These are phyloP conservation scores for Folsomia manolachei DNA, from an alignment of 2,888 invertebrate species.

Conservation along the genomic window DNA sequence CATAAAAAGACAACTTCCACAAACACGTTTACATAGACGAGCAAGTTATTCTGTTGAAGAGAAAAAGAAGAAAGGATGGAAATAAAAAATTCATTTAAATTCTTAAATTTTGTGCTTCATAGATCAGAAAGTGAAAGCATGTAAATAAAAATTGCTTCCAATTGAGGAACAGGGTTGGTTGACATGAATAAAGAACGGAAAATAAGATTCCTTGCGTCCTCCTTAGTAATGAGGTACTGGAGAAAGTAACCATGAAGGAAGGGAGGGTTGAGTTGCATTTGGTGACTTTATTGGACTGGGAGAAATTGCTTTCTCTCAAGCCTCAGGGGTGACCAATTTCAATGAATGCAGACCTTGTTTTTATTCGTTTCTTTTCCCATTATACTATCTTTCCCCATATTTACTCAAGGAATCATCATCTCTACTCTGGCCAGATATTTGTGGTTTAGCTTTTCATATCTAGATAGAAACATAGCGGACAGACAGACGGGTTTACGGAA, in stretches of 20 bases:
- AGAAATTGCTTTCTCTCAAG: constrained; percentile 46
- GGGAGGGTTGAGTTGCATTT: background rate
- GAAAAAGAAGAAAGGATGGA: background rate
- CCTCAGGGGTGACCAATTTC: constrained; percentile 33
- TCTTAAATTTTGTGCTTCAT: background rate
- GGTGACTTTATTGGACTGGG: constrained; percentile 22
- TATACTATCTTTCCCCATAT: constrained; percentile 38
- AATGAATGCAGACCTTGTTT: constrained; percentile 30
- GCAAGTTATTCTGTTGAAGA: background rate
- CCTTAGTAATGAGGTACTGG: no score
- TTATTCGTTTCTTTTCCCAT: constrained; percentile 44
- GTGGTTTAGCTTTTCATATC: no score
- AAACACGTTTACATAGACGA: background rate
- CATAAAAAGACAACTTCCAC: background rate
- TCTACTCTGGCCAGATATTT: constrained; percentile 12
- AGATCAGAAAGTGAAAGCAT: background rate
- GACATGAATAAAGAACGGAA: no score
- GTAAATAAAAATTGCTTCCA: background rate
- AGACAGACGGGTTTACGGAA: background rate
- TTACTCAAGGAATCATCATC: constrained; percentile 47
- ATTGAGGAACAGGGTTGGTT: background rate
- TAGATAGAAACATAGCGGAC: background rate
- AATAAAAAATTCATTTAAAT: background rate
- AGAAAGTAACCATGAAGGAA: no score
- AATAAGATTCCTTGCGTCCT: no score